phyloP scores from a whole-genome alignment of 2,797 vertebrate genomes.

The Acridotheres tristis region DNA sequence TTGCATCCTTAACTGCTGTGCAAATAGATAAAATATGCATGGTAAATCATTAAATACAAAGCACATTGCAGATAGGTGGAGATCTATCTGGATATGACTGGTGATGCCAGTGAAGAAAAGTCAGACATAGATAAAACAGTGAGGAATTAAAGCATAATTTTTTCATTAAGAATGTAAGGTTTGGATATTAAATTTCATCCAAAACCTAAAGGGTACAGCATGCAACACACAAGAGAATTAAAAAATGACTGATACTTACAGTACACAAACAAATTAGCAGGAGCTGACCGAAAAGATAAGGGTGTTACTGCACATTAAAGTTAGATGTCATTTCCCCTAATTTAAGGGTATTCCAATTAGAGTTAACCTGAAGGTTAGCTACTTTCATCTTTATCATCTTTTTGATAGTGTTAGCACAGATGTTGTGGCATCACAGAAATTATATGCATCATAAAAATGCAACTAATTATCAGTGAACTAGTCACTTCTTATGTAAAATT shows the following conservation, averaged over 20 bases:
- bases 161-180: not conserved
- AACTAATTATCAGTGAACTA: constrained; percentile 43
- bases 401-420: constrained; percentile 8
- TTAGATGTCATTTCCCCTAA: constrained; percentile 58
- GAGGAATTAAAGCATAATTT: not conserved
- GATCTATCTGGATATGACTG: not conserved
- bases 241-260: constrained; percentile 34
- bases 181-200: not conserved
- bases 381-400: constrained; percentile 51
- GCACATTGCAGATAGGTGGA: not conserved
- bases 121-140: not conserved
- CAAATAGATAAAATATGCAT: not conserved
- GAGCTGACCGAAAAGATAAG: constrained; percentile 64
- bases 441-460: constrained; percentile 1
- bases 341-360: constrained; percentile 67
- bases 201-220: not conserved
- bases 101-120: not conserved
- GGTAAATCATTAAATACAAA: not conserved
- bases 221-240: not conserved
- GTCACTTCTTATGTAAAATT: constrained; percentile 59
- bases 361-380: constrained; percentile 61
- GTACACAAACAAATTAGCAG: constrained; percentile 65
- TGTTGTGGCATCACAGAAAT: constrained; percentile 20
- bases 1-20: not conserved
- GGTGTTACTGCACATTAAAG: constrained; percentile 59